Conservation (phyloP, 2,888 invertebrate species). For the Sarcophaga rosellei region DNA sequence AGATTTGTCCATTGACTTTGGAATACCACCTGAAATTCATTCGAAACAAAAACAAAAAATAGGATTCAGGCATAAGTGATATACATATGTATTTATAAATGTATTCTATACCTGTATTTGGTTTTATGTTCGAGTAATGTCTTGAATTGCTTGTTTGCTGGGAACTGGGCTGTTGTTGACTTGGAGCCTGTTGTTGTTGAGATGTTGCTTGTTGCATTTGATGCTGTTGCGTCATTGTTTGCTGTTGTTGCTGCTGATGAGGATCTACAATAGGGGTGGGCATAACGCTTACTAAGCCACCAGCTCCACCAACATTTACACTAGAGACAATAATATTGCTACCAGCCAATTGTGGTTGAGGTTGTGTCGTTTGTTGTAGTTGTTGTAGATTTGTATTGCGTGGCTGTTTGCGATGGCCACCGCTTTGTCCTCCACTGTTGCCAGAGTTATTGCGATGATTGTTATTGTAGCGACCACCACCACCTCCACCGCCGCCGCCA, state of each 20-base stretch:
- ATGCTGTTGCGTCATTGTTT: conserved; percentile 73
- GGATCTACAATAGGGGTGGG: conserved; percentile 76
- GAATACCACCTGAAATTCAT: conserved; percentile 72
- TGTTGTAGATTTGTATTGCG: conserved; percentile 74
- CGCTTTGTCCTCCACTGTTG: conserved; percentile 73
- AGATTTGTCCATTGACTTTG: conserved; percentile 76
- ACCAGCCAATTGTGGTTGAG: conserved; percentile 70
- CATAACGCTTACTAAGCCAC: conserved; percentile 75
- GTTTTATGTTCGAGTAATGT: conserved; percentile 75
- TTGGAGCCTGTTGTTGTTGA: conserved; percentile 72
- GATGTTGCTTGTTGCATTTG: conserved; percentile 70
- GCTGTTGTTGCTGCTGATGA: conserved; percentile 74
- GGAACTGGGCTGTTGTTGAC: conserved; percentile 70
- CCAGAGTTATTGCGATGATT: conserved; percentile 78
- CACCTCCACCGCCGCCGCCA: conserved; percentile 69
- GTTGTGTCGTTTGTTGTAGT: conserved; percentile 69
- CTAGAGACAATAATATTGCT: conserved; percentile 73
- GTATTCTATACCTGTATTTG: conserved; percentile 71
- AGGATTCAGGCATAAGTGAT: neutral
- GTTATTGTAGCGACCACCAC: conserved; percentile 75
- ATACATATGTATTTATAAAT: neutral
- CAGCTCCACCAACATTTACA: conserved; percentile 72
- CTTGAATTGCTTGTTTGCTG: conserved; percentile 72
- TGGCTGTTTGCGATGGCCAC: conserved; percentile 77
- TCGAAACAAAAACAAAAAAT: too few species aligned